Evolutionary conservation across 2,797 vertebrate genomes (phyloP), one percentile per base, ranked within the genome.

Genomic region (Melanotaenia maccullochi): DNA sequence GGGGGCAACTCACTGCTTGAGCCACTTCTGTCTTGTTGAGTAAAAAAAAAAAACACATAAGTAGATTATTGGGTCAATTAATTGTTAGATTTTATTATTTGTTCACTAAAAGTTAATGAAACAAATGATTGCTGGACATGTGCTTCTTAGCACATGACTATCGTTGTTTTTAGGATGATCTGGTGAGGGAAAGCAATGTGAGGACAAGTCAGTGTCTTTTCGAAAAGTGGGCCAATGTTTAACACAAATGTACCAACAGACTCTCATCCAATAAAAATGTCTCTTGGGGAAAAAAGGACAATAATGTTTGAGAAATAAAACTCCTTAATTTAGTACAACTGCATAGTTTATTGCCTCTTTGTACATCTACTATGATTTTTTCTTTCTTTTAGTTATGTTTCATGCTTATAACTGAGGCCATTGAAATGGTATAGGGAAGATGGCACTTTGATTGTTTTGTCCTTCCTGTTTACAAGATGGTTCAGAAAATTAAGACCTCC

Each of bases 121-220:
- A 3, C 5, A 13, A 55, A n/a, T n/a, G 11, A 4, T 22, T 13
- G 28, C 11, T 33, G 49, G 25, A 60, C 65, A 32, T 64, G 28
- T 63, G 58, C 33, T 44, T 0, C 47, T 71, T 65, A 33, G 44
- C 72, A 71, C 66, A 73, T 75, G 69, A 78, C 44, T 54, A 5
- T 4, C 30, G 18, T 56, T 11, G 47, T 40, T 73, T 61, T 40
- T 5, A 30, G 44, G 40, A 65, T 61, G 64, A 0, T 4, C 63
- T 32, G 20, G 1, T 44, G 32, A 12, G 25, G 40, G 3, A 32
- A 22, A 65, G 54, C 24, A 56, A 7, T 13, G 7, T 16, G 9
- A 22, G 20, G 35, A 1, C 55, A 14, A 38, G 36, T 40, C 1
- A 33, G 42, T 52, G 51, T 25, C 51, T 52, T 52, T 52, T 52